A percentile compares a stretch with the other conserved stretches of the same genome.
These are phyloP conservation scores for Mola mola DNA, from an alignment of 2,113 vertebrate species.

Conservation along the genomic window DNA sequence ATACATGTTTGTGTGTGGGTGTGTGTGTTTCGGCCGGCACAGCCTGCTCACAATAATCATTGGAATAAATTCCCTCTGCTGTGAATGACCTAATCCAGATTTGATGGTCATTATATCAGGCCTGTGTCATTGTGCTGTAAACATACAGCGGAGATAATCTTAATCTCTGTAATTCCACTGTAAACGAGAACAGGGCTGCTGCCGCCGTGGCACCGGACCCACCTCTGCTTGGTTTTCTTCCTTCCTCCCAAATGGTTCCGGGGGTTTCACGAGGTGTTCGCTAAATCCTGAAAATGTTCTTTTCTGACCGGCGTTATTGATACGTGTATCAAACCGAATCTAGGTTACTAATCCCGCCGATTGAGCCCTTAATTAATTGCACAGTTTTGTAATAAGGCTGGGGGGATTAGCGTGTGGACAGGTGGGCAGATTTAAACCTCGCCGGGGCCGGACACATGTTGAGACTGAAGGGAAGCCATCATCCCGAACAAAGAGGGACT, in stretches of 20 bases:
- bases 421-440: slow-evolving; percentile 78
- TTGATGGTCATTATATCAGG: slow-evolving; percentile 77
- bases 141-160: slow-evolving; percentile 78
- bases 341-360: slow-evolving; percentile 74
- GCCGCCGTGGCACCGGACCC: slow-evolving; percentile 22
- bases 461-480: slow-evolving; percentile 65
- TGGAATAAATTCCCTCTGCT: slow-evolving; percentile 61
- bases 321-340: slow-evolving; percentile 65
- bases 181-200: slow-evolving; percentile 56
- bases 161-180: slow-evolving; percentile 76
- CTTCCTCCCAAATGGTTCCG: background rate
- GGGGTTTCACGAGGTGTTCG: no score
- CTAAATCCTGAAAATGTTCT: slow-evolving; percentile 15
- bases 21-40: slow-evolving; percentile 18
- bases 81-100: slow-evolving; percentile 82
- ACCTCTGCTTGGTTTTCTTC: slow-evolving; percentile 15
- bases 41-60: slow-evolving; percentile 66
- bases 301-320: slow-evolving; percentile 10
- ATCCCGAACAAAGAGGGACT: slow-evolving; percentile 72
- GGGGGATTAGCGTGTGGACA: slow-evolving; percentile 76
- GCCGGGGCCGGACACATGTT: slow-evolving; percentile 75
- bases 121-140: slow-evolving; percentile 76
- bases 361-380: slow-evolving; percentile 80
- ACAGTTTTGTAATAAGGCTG: slow-evolving; percentile 73
- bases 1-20: slow-evolving; percentile 4